Conservation (phyloP, 2,888 invertebrate genomes). For the Sicus ferrugineus region DNA sequence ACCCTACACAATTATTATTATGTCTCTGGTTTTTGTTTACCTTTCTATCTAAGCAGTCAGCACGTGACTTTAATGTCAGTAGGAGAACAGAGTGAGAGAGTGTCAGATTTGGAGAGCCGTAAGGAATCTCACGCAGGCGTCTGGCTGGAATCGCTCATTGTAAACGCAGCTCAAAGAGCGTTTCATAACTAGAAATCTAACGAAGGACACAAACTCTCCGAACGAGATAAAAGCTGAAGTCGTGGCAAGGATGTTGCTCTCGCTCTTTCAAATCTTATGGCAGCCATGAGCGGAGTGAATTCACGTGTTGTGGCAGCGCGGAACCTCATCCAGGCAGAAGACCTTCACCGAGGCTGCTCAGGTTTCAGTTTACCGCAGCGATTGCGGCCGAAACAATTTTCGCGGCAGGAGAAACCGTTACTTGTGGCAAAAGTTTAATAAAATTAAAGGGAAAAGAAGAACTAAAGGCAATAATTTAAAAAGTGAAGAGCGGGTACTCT, state of each 20-base stretch:
- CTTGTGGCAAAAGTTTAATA: not conserved
- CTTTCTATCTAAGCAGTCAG: not conserved
- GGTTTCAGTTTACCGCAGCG: conserved; percentile 26
- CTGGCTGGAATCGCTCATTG: not conserved
- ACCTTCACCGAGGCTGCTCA: conserved; percentile 12
- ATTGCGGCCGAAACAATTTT: conserved; percentile 11
- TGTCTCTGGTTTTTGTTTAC: not conserved
- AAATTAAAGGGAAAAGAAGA: not conserved
- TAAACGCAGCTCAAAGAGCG: no score
- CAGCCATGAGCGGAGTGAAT: not conserved
- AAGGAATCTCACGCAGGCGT: not conserved
- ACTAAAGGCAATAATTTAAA: not conserved
- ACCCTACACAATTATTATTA: not conserved
- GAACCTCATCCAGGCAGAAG: conserved; percentile 23
- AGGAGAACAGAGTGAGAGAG: not conserved
- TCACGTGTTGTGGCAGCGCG: not conserved
- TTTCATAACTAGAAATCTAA: not conserved
- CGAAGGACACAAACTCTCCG: not conserved
- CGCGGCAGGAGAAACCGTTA: conserved; percentile 2
- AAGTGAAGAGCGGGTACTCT: conserved; percentile 27
- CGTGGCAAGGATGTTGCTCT: no score
- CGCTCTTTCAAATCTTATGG: no score
- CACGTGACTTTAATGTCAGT: not conserved
- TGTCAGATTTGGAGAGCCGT: not conserved
- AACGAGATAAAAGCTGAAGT: no score